Evolutionary conservation across 2,797 vertebrate genomes (phyloP), one percentile per base, ranked within the genome.

Genomic region (Cyprinella venusta): DNA sequence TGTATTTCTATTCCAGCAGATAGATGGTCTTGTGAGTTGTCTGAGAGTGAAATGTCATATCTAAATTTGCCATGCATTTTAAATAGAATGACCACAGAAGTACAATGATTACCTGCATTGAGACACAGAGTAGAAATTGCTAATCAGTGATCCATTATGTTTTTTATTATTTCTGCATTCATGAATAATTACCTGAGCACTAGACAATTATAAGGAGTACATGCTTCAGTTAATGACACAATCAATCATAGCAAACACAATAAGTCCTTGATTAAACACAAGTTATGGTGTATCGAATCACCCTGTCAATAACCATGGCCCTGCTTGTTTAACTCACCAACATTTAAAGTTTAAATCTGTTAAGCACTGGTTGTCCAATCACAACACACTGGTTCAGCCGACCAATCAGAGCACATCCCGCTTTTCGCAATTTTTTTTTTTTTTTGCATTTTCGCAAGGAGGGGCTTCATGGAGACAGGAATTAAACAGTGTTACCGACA

Each of bases 181-280:
- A 42, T 33, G 42, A 68, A 80, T 68, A 76, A 76, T 76, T 77
- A 76, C 71, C 64, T n/a, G 54, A 81, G 71, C 54, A 48, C 48
- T 61, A n/a, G 71, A 75, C 70, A 63, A 76, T 76, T 81, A 76
- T 30, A 76, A 69, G 61, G 40, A 63, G 72, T 80, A 54, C 79
- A 81, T 54, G 33, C 36, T 68, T 81, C 54, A 76, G 64, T 70
- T 81, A 76, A 81, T 63, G 54, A 85, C 45, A 80, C 79, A 71
- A 81, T 81, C 71, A 63, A 70, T 75, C 84, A 77, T 64, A 9
- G 45, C 71, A 52, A 38, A 48, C 64, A 70, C 72, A 81, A 74
- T 50, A 52, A 69, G 50, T 59, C 13, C 8, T 30, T 68, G 59
- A 72, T 65, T 80, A 45, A 36, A 75, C 36, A n/a, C n/a, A 56